These are phyloP conservation scores for Chironomus riparius DNA, from an alignment of 2,888 invertebrate genomes.

Conservation along the genomic window DNA sequence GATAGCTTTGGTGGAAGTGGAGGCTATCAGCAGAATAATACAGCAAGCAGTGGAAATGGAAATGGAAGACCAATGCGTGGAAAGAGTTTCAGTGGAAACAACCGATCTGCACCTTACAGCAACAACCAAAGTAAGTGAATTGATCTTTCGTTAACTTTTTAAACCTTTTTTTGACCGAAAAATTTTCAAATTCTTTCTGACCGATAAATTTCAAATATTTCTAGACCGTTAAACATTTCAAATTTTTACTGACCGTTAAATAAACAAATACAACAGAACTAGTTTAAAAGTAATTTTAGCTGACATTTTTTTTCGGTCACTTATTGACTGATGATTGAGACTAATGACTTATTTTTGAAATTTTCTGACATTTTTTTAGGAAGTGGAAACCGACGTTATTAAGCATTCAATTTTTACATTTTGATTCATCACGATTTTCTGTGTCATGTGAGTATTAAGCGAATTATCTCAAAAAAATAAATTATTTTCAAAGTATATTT, in stretches of 20 bases:
- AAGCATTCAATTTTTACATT: background rate
- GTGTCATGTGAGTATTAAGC: background rate
- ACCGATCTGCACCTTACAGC: conserved; percentile 1
- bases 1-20: background rate
- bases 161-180: too few relatives aligned
- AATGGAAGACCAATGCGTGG: background rate
- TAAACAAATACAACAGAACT: too few relatives aligned
- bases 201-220: too few relatives aligned
- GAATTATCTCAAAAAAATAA: background rate
- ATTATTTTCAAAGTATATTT: background rate
- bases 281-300: too few relatives aligned
- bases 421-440: background rate
- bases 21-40: background rate
- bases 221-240: too few relatives aligned
- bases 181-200: too few relatives aligned
- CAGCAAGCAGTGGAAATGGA: background rate
- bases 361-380: background rate
- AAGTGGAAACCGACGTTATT: background rate
- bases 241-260: too few relatives aligned
- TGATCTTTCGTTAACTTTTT: too few relatives aligned
- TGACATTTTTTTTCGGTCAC: too few relatives aligned
- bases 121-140: conserved; percentile 1
- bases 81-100: background rate
- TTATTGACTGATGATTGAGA: too few relatives aligned
- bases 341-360: too few relatives aligned